Evolutionary conservation across 2,113 vertebrate genomes (phyloP).

Genomic region (Leuciscus idus): DNA sequence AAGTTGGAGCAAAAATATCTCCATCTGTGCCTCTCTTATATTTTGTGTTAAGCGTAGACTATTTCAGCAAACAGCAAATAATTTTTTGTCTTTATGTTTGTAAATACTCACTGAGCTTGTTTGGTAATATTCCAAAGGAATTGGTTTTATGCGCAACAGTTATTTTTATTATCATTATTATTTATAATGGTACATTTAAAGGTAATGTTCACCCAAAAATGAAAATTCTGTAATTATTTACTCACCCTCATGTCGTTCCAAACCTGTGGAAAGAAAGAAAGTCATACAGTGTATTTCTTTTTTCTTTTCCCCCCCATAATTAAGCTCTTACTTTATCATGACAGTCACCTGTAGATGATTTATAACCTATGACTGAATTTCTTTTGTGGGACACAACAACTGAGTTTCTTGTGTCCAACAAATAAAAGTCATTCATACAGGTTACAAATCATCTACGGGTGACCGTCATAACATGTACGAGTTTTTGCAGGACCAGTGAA

Average conservation of each 20-base stretch:
- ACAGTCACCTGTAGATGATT: too few relatives aligned
- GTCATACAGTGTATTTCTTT: too few relatives aligned
- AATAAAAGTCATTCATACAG: not conserved
- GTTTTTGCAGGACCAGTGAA: not conserved
- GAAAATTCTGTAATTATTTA: not conserved
- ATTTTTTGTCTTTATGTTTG: not conserved
- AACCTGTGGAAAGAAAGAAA: not conserved
- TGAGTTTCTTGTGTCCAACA: too few relatives aligned
- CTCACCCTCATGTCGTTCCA: not conserved
- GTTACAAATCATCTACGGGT: not conserved
- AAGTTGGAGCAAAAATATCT: not conserved
- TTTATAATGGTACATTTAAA: not conserved
- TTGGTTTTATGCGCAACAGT: too few relatives aligned
- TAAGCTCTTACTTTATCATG: too few relatives aligned
- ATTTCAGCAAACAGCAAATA: not conserved
- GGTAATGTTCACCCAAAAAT: not conserved
- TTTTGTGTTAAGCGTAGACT: not conserved
- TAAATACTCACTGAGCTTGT: not conserved
- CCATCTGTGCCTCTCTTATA: not conserved
- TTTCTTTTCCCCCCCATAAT: fast-evolving
- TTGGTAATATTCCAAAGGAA: not conserved
- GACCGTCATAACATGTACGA: not conserved
- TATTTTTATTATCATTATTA: too few relatives aligned
- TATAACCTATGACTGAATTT: too few relatives aligned
- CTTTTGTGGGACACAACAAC: too few relatives aligned